Conservation (phyloP, 2,888 invertebrate genomes). For the Lycocerus yunnanus region DNA sequence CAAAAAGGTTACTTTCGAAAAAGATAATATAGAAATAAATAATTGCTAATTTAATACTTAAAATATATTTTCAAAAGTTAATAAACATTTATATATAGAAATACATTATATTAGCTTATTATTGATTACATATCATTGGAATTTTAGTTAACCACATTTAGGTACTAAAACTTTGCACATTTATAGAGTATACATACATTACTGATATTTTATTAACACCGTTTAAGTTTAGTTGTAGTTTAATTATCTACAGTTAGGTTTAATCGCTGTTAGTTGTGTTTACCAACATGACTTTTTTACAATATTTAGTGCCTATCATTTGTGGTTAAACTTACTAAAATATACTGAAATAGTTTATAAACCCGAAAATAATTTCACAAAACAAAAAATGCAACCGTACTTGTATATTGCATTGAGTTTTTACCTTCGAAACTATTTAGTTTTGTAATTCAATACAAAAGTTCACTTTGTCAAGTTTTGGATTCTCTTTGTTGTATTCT, state of each 20-base stretch:
- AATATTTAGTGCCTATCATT: not conserved
- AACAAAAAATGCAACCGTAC: not conserved
- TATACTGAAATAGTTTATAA: not conserved
- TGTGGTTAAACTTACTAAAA: not conserved
- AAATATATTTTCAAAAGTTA: too few species aligned
- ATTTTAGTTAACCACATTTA: not conserved
- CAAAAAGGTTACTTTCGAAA: too few species aligned
- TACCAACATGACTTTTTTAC: not conserved
- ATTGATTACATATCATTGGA: not conserved
- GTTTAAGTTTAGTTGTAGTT: not conserved
- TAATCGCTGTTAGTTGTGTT: not conserved
- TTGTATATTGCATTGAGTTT: not conserved
- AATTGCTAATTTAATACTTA: too few species aligned
- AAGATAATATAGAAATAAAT: too few species aligned
- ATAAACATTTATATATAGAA: too few species aligned
- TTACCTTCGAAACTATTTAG: constrained; percentile 4
- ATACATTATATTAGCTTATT: not conserved
- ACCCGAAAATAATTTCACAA: not conserved
- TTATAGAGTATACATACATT: not conserved
- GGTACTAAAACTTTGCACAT: not conserved
- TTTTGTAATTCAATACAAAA: constrained; percentile 18
- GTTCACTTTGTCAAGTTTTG: constrained; percentile 16
- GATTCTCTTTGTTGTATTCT: constrained; percentile 12
- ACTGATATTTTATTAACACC: not conserved
- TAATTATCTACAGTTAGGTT: constrained; percentile 6